Base-by-base conservation (phyloP, 2,888 invertebrate species). In the Maniola hyperantus region DNA sequence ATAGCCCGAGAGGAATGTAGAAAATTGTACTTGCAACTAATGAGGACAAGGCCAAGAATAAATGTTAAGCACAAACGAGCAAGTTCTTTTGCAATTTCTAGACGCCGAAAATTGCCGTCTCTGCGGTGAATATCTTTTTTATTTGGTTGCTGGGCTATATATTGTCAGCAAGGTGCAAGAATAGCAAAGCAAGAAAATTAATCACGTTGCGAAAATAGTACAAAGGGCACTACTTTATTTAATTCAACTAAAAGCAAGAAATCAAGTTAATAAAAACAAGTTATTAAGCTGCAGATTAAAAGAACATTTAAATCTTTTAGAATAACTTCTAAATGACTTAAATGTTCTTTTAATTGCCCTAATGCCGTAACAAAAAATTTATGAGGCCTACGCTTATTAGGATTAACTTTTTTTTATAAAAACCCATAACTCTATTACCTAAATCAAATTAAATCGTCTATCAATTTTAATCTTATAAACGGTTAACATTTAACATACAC, bases 1-100 rank as follows among this genome's bases (percentile, higher is more conserved):
- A 70, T 71, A 70, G 64, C 62, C 64, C 59, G 59, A 59, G 60
- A 63, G 65, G 58, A 67, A 64, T 63, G 61, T 69, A 57, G 61
- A 53, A 53, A 44, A 51, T 51, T 50, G 36, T 62, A 46, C 46
- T 54, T 55, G 18, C 46, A 57, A 64, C 57, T 57, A 64, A 57
- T 13, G 57, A 44, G 46, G 18, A 55, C 20, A 62, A 42, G 36
- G 15, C n/a, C 33, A 50, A 46, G 36, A 36, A 36, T n/a, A 33
- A 42, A 53, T 34, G 53, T n/a, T 34, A 5, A 53, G n/a, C 5
- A 34, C 13, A 34, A n/a, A 15, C n/a, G 33, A 34, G 53, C 34
- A n/a, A 51, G 51, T 26, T 51, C 5, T 26, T 51, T 13, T 10
- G 51, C 51, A 51, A 50, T 46, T 59, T 46, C 1, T 33, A 46